These are phyloP conservation scores for Maniola jurtina DNA, from an alignment of 1,140 invertebrate genomes.

Conservation along the genomic window DNA sequence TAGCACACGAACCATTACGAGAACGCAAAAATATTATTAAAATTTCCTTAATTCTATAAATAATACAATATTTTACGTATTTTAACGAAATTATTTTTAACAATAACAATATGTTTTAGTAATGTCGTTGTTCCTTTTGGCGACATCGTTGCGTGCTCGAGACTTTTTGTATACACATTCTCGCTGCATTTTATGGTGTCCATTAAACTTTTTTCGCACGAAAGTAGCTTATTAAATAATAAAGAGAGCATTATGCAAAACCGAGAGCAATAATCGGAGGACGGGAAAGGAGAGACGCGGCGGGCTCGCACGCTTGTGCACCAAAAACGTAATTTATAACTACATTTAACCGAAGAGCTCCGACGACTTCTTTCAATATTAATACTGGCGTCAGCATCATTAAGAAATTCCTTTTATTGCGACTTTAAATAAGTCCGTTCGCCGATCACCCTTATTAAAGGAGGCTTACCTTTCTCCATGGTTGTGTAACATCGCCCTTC, in stretches of 20 bases:
- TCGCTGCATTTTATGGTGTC: constrained; percentile 22
- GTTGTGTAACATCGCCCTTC: constrained; percentile 70
- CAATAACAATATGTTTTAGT: constrained; percentile 1
- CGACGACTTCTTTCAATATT: constrained; percentile 67
- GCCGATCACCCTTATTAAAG: constrained; percentile 69
- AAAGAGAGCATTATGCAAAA: constrained; percentile 37
- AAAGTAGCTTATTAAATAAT: constrained; percentile 41
- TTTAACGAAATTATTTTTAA: background rate
- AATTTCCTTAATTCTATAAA: too few species aligned
- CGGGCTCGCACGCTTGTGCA: constrained; percentile 35
- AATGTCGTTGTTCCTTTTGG: constrained; percentile 8
- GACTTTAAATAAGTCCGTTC: constrained; percentile 75
- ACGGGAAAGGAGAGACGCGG: constrained; percentile 35
- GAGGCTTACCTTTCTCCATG: constrained; percentile 73
- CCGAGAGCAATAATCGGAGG: constrained; percentile 30
- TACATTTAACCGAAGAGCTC: constrained; percentile 65
- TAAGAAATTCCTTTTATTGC: constrained; percentile 78
- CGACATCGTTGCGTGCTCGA: constrained; percentile 7
- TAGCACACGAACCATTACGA: too few species aligned
- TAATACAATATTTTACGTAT: background rate
- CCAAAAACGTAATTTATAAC: constrained; percentile 75
- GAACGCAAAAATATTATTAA: too few species aligned
- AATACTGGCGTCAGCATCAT: constrained; percentile 73
- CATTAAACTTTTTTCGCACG: constrained; percentile 33
- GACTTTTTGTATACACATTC: constrained; percentile 15